These are phyloP conservation scores for Trichosurus vulpecula DNA, from an alignment of 2,797 vertebrate species.

Conservation along the genomic window DNA sequence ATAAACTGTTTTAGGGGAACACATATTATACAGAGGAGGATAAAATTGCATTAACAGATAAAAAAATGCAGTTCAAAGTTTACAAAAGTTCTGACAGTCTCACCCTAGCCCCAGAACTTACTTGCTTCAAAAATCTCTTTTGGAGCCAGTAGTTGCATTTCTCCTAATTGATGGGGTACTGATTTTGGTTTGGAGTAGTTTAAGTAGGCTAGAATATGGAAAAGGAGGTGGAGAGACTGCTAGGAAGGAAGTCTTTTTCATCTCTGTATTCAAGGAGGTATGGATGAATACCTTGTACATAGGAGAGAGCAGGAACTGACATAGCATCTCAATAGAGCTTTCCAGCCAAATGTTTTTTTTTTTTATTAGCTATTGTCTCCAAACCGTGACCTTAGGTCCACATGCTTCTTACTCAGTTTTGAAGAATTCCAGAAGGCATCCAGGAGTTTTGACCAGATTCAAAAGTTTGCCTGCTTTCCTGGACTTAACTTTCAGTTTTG, in stretches of 20 bases:
- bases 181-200: background rate
- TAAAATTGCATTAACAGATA: background rate
- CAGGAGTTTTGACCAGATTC: background rate
- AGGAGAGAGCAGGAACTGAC: background rate
- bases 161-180: background rate
- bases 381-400: background rate
- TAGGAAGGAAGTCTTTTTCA: background rate
- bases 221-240: background rate
- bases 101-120: background rate
- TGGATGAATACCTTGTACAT: background rate
- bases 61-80: background rate
- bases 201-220: background rate
- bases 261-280: background rate
- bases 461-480: background rate
- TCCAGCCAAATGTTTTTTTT: background rate
- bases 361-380: background rate
- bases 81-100: background rate
- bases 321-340: background rate
- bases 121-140: background rate
- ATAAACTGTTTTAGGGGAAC: background rate
- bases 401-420: constrained; percentile 4
- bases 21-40: background rate
- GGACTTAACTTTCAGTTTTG: background rate
- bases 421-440: background rate
- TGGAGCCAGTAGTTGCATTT: background rate